These are phyloP conservation scores for Gymnocheta viridis DNA, from an alignment of 2,888 invertebrate genomes.

Conservation along the genomic window DNA sequence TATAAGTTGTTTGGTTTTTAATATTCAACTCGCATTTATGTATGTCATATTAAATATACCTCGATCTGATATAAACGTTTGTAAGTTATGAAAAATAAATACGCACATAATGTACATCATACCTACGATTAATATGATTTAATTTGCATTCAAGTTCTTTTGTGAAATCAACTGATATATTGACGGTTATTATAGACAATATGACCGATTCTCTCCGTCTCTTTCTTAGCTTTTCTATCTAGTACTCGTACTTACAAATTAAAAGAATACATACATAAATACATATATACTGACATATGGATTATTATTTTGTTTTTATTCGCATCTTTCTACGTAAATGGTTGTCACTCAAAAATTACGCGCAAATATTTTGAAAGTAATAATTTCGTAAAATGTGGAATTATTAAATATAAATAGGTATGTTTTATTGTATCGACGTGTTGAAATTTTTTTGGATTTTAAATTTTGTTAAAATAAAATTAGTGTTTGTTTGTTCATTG, in stretches of 20 bases:
- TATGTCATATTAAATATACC: conserved; percentile 60
- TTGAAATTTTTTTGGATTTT: not conserved
- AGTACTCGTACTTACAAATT: conserved; percentile 18
- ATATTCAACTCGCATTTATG: conserved; percentile 64
- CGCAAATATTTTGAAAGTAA: conserved; percentile 61
- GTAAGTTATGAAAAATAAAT: conserved; percentile 6
- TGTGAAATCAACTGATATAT: conserved; percentile 64
- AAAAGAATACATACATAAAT: conserved; percentile 21
- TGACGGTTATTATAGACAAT: conserved; percentile 45
- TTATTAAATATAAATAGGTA: conserved; percentile 10
- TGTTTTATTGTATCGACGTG: not conserved
- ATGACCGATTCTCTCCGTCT: conserved; percentile 17
- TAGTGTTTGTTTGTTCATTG: too few relatives aligned
- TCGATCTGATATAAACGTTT: conserved; percentile 50
- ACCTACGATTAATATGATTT: conserved; percentile 58
- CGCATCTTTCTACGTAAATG: conserved; percentile 27
- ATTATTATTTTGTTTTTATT: conserved; percentile 30
- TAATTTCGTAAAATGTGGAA: not conserved
- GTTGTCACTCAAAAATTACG: conserved; percentile 57
- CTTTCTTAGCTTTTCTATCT: conserved; percentile 20
- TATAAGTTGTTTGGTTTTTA: conserved; percentile 33
- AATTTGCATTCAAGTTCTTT: conserved; percentile 67
- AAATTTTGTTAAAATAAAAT: too few relatives aligned
- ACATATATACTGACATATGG: not conserved
- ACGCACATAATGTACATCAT: not conserved